Percentiles rank a stretch among this genome's conserved stretches.
Evolutionary conservation across 30 jellyfish, hydroid and myxozoan genomes (phyloP).

Genomic region (Mastigias papua): DNA sequence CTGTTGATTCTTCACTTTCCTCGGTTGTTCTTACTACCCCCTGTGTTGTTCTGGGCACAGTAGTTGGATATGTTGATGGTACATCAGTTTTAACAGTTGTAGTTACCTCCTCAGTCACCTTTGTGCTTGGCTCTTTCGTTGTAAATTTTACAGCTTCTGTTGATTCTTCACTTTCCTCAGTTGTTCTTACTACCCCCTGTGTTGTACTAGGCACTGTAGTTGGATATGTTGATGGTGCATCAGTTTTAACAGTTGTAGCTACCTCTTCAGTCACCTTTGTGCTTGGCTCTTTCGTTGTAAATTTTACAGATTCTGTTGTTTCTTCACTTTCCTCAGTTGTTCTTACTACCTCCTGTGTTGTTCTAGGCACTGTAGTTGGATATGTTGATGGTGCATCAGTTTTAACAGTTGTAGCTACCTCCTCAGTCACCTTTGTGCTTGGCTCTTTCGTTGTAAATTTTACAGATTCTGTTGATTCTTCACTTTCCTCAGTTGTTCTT

Average conservation of each 20-base stretch:
- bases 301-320: not conserved
- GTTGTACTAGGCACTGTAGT: conserved; percentile 2
- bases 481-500: not conserved
- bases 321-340: too few relatives aligned
- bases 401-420: not conserved
- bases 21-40: not conserved
- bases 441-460: not conserved
- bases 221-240: not conserved
- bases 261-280: not conserved
- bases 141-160: not conserved
- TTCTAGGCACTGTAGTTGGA: not conserved
- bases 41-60: not conserved
- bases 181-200: not conserved
- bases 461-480: not conserved
- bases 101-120: not conserved
- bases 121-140: not conserved
- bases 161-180: not conserved
- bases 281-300: not conserved
- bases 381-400: not conserved
- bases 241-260: not conserved
- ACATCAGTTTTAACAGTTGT: not conserved
- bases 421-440: not conserved
- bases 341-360: not conserved
- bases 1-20: not conserved
- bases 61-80: not conserved